phyloP scores from a whole-genome alignment of 2,113 vertebrate genomes.

The Aphyosemion australe region DNA sequence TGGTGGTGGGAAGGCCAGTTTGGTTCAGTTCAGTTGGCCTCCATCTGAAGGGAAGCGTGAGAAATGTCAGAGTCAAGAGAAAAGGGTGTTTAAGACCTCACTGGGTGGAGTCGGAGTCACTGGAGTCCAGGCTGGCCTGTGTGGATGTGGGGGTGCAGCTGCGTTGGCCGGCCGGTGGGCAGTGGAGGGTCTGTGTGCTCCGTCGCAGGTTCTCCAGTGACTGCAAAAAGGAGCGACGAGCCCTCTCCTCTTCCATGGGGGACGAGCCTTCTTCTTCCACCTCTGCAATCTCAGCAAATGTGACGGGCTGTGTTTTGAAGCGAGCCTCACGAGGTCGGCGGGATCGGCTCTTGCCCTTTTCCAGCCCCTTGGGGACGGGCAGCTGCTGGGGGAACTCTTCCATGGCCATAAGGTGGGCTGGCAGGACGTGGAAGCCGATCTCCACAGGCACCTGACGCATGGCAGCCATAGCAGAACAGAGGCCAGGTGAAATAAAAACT shows the following conservation, averaged over 20 bases:
- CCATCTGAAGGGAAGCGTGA: slow-evolving; percentile 34
- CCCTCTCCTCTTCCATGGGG: slow-evolving; percentile 93
- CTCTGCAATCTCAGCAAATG: slow-evolving; percentile 97
- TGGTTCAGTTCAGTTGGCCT: slow-evolving; percentile 58
- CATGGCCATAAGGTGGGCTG: slow-evolving; percentile 81
- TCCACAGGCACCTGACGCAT: slow-evolving; percentile 81
- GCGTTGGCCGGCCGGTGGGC: slow-evolving; percentile 73
- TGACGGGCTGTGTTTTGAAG: slow-evolving; percentile 98
- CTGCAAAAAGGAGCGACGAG: slow-evolving; percentile 94
- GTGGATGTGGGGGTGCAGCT: slow-evolving; percentile 78
- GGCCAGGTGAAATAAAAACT: slow-evolving; percentile 5
- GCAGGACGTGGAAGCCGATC: slow-evolving; percentile 85
- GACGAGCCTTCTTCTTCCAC: slow-evolving; percentile 96
- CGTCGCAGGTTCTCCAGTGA: slow-evolving; percentile 93
- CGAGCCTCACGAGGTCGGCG: slow-evolving; percentile 88
- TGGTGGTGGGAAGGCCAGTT: slow-evolving; percentile 48
- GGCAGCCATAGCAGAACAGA: slow-evolving; percentile 74
- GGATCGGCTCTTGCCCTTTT: slow-evolving; percentile 82
- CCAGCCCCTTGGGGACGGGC: slow-evolving; percentile 78
- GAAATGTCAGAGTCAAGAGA: not conserved
- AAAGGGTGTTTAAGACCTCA: slow-evolving; percentile 62
- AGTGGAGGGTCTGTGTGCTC: slow-evolving; percentile 90
- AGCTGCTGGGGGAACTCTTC: slow-evolving; percentile 92
- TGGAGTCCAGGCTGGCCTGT: slow-evolving; percentile 91
- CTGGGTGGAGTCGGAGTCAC: slow-evolving; percentile 92